These are phyloP conservation scores for Drosophila peninsularis DNA, from an alignment of 2,888 invertebrate genomes.

Conservation along the genomic window DNA sequence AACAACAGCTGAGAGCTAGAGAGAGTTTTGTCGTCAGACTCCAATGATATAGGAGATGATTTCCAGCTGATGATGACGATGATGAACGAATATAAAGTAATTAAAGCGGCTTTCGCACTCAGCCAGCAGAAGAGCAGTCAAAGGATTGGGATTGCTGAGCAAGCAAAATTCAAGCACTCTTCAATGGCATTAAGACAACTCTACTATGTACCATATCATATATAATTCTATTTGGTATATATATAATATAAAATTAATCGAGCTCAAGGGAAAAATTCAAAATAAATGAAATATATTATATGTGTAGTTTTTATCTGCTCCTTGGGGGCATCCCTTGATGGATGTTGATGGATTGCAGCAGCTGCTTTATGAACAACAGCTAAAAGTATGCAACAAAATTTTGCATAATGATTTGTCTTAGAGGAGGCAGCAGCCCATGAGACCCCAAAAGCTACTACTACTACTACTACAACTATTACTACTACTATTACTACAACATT, in stretches of 20 bases:
- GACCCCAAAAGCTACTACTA: neutral
- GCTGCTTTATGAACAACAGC: neutral
- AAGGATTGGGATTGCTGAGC: neutral
- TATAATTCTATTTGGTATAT: too few species aligned
- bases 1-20: too few species aligned
- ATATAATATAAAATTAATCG: too few species aligned
- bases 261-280: too few species aligned
- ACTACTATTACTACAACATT: neutral
- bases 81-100: too few species aligned
- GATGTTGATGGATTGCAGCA: neutral
- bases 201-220: too few species aligned
- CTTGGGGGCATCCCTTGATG: neutral
- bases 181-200: neutral
- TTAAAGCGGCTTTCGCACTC: neutral
- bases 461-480: too few species aligned
- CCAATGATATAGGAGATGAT: too few species aligned
- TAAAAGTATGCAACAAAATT: constrained; percentile 13
- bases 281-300: too few species aligned
- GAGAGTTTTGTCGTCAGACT: too few species aligned
- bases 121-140: neutral
- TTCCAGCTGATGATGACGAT: too few species aligned
- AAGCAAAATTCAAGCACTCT: neutral
- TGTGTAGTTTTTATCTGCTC: too few species aligned
- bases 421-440: neutral
- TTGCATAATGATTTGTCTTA: neutral